Evolutionary conservation across 2,113 vertebrate genomes (phyloP), one percentile per base, ranked within the genome.

Genomic region (Erythrocercus mccallii): DNA sequence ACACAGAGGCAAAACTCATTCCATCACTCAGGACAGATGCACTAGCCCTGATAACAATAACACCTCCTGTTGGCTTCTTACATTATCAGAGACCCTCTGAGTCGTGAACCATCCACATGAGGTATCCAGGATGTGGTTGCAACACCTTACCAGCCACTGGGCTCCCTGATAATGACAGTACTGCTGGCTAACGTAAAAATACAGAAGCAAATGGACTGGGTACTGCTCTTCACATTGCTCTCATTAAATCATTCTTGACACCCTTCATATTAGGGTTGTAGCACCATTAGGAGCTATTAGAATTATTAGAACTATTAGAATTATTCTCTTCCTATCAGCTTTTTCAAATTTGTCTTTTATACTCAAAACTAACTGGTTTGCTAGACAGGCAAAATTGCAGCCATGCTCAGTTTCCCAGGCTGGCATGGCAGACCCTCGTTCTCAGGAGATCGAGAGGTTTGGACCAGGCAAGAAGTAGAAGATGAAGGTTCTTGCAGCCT

Each of bases 141-240:
- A 62, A 38, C 7, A 33, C 5, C 10, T 48, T 48, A 33, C 25
- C 16, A 50, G 42, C 10, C 74, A 54, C 42, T 33, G 12, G 27
- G 2, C 9, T 76, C 22, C 38, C 81, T 78, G 60, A 20, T 70
- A 68, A 53, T 42, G 42, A 35, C 42, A 50, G 11, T 35, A 17
- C 38, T 86, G 9, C 9, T 81, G 21, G 11, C 84, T 48, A 72
- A 50, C 2, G 15, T 57, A 27, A 79, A 90, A 90, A 71, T 40
- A 37, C 9, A 56, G 15, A 5, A 74, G 9, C 4, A 71, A 64
- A 86, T 2, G 4, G 76, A 72, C 3, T 19, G n/a, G 31, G 27
- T 30, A 42, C 15, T 72, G 3, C 16, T 76, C 21, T 76, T 81
- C 58, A 45, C 0, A 0, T 61, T 48, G 25, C 4, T 90, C 12